Percentiles rank a stretch among this genome's conserved stretches.
Evolutionary conservation across 2,888 invertebrate species (phyloP).

Genomic region (Epinotia ramella): DNA sequence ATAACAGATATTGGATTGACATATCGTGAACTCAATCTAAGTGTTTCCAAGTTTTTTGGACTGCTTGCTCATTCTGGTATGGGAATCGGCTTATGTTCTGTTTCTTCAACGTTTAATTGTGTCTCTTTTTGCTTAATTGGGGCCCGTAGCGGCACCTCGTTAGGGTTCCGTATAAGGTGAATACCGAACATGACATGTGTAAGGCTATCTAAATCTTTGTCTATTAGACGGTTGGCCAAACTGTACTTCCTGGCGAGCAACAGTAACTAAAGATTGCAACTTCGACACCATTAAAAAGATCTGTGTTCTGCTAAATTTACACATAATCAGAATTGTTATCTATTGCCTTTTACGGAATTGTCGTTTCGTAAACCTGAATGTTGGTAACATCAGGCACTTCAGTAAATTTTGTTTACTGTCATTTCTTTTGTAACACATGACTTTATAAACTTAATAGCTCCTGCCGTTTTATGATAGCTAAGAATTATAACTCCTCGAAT

Average conservation of each 20-base stretch:
- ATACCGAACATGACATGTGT: constrained; percentile 32
- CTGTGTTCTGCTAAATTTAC: constrained; percentile 5
- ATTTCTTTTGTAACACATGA: too few relatives aligned
- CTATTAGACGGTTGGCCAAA: constrained; percentile 16
- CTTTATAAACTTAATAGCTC: too few relatives aligned
- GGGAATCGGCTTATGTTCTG: constrained; percentile 45
- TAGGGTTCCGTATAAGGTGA: constrained; percentile 40
- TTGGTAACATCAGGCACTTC: not conserved
- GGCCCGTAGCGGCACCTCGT: constrained; percentile 37
- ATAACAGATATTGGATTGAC: constrained; percentile 61
- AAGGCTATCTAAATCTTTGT: constrained; percentile 31
- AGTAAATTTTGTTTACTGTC: not conserved
- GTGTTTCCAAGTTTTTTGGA: constrained; percentile 59
- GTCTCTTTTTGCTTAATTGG: constrained; percentile 47
- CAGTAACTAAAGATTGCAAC: not conserved
- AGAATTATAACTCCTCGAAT: too few relatives aligned
- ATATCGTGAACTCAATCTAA: constrained; percentile 66
- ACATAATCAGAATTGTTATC: constrained; percentile 11
- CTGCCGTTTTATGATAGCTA: too few relatives aligned
- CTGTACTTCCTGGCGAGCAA: constrained; percentile 11
- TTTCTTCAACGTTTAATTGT: constrained; percentile 47
- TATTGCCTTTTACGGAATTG: not conserved
- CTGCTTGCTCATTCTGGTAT: constrained; percentile 56
- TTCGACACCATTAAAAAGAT: constrained; percentile 3
- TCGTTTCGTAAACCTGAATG: not conserved